These are phyloP conservation scores for Redunca redunca DNA, from an alignment of 2,113 vertebrate genomes.

Conservation along the genomic window DNA sequence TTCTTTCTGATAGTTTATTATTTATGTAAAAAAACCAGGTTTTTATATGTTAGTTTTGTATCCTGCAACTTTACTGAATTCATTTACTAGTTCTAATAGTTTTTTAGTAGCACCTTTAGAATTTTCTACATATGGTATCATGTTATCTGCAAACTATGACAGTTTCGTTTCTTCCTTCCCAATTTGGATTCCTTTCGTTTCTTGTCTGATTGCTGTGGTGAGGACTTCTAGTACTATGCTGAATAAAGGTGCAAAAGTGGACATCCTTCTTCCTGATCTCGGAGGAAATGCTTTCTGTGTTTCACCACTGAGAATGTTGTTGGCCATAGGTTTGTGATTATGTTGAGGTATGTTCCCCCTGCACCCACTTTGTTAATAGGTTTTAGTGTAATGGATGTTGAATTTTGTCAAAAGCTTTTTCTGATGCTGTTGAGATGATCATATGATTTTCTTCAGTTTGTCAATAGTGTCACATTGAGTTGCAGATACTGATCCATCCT, in stretches of 20 bases:
- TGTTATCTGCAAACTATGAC: background rate
- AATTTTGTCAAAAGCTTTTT: background rate
- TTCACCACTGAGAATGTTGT: background rate
- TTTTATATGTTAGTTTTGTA: background rate
- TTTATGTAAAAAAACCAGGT: background rate
- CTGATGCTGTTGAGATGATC: background rate
- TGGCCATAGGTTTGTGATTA: background rate
- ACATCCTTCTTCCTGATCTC: background rate
- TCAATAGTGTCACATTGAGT: background rate
- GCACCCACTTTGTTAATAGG: background rate
- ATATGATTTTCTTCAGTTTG: background rate
- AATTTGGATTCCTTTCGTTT: background rate
- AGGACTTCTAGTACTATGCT: background rate
- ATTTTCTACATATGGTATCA: background rate
- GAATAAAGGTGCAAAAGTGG: background rate
- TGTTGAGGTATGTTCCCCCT: background rate
- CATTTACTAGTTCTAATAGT: background rate
- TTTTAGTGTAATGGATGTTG: background rate
- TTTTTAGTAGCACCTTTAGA: background rate
- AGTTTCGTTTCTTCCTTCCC: background rate
- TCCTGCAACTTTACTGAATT: background rate
- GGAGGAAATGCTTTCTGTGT: background rate
- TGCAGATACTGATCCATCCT: background rate
- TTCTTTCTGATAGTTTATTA: background rate
- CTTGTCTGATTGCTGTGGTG: background rate